Percentiles rank a stretch among this genome's conserved stretches.
Evolutionary conservation across 2,797 vertebrate genomes (phyloP).

Genomic region (Limnodromus scolopaceus): DNA sequence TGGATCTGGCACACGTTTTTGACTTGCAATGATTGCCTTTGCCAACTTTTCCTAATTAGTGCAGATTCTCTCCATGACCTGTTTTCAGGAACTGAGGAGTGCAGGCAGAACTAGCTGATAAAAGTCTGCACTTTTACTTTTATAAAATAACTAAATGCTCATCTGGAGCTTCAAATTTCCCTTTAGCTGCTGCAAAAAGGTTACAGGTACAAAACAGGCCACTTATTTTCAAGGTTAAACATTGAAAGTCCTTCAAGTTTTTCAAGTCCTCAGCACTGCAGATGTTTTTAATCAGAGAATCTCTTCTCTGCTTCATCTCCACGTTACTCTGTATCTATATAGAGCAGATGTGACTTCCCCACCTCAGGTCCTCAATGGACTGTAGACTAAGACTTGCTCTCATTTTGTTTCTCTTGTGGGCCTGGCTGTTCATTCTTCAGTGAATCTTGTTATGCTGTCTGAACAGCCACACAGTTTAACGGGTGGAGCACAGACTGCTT

Average conservation of each 20-base stretch:
- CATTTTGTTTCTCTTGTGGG: background rate
- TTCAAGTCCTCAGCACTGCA: background rate
- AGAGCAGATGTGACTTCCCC: background rate
- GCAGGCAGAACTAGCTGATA: background rate
- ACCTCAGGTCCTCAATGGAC: background rate
- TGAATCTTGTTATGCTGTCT: background rate
- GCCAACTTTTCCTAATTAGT: constrained; percentile 20
- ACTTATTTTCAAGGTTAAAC: background rate
- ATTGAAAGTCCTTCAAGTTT: background rate
- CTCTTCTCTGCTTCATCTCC: background rate
- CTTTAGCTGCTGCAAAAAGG: background rate
- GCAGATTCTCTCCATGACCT: background rate
- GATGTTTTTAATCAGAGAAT: background rate
- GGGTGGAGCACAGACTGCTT: background rate
- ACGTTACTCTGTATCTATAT: background rate
- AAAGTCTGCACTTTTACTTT: background rate
- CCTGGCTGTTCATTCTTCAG: background rate
- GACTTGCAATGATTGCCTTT: background rate
- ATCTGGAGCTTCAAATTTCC: background rate
- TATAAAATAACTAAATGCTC: background rate
- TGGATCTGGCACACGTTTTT: background rate
- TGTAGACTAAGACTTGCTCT: background rate
- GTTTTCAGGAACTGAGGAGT: background rate
- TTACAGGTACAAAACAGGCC: background rate
- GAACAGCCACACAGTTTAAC: background rate